Conservation (phyloP, 1,140 invertebrate species). For the Meloidogyne floridensis region DNA sequence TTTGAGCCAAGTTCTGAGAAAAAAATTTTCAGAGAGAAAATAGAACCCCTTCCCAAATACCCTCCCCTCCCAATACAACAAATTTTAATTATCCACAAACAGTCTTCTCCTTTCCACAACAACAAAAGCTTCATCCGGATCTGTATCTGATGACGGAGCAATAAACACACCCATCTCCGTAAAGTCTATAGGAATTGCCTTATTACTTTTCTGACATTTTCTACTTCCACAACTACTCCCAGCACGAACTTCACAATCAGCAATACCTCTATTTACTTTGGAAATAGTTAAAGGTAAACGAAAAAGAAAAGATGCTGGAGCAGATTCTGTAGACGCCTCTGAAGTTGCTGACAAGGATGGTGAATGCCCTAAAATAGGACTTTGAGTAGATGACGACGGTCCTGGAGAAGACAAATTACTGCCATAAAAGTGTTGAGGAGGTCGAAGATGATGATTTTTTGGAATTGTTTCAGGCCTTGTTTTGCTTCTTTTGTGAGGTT, state of each 20-base stretch:
- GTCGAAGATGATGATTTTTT: not conserved
- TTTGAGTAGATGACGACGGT: constrained; percentile 4
- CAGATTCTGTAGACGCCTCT: not conserved
- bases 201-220: constrained; percentile 17
- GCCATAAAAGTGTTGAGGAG: not conserved
- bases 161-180: constrained; percentile 38
- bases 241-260: constrained; percentile 29
- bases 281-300: constrained; percentile 20
- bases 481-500: not conserved
- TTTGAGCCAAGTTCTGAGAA: too few relatives aligned
- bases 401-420: not conserved
- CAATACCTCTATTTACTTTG: not conserved
- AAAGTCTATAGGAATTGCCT: constrained; percentile 28
- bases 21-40: too few relatives aligned
- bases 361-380: not conserved
- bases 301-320: constrained; percentile 11
- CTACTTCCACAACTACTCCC: not conserved
- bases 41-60: too few relatives aligned
- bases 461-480: not conserved
- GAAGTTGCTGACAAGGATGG: not conserved
- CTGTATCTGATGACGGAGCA: constrained; percentile 41
- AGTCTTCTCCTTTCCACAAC: constrained; percentile 23
- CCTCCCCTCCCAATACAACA: not conserved
- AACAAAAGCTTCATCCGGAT: constrained; percentile 44
- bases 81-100: not conserved